phyloP scores from a whole-genome alignment of 2,113 vertebrate species.

The human region GRCh38 chr7:135947001-135947500 shows the following conservation, averaged over 20 bases:
- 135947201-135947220: neutral
- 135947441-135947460: neutral
- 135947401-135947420: neutral
- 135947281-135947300: neutral
- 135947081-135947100: neutral
- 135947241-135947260: neutral
- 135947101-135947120: neutral
- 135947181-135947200: neutral
- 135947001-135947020: neutral
- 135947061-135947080: constrained; percentile 5
- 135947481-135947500: neutral
- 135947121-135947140: neutral
- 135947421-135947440: neutral
- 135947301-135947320: neutral
- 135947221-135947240: neutral
- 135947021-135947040: neutral
- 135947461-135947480: neutral
- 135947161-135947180: neutral
- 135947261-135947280: neutral
- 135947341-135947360: neutral
- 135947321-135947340: neutral
- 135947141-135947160: neutral
- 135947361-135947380: constrained; percentile 1
- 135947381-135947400: neutral
- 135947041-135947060: neutral